Percentiles rank a stretch among this genome's conserved stretches.
phyloP scores from a whole-genome alignment of 2,797 vertebrate species.

The Chaetodon trifasciatus region DNA sequence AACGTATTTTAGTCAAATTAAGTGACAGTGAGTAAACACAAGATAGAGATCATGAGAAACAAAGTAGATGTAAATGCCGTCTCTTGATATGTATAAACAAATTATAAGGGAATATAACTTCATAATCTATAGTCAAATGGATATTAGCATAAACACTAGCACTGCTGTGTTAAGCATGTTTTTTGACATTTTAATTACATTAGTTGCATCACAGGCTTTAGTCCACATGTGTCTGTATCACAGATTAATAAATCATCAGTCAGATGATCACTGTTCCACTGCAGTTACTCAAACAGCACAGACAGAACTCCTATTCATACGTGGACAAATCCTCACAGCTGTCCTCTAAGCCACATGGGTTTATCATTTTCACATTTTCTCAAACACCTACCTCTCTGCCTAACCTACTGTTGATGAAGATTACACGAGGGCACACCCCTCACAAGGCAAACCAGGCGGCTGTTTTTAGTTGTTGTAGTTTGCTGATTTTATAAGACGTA shows the following conservation, averaged over 20 bases:
- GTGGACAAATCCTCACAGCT: background rate
- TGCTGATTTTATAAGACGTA: conserved; percentile 22
- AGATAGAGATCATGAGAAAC: background rate
- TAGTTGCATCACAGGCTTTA: conserved; percentile 41
- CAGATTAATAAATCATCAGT: conserved; percentile 26
- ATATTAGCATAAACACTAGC: background rate
- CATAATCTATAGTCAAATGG: background rate
- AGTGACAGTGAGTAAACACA: background rate
- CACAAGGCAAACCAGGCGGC: background rate
- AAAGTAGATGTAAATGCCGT: background rate
- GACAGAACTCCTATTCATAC: background rate
- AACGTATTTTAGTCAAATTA: background rate
- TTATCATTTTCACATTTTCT: conserved; percentile 2
- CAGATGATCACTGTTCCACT: conserved; percentile 1
- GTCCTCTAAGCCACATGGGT: background rate
- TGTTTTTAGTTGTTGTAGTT: conserved; percentile 33
- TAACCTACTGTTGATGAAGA: conserved; percentile 8
- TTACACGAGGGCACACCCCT: background rate
- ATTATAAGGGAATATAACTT: background rate
- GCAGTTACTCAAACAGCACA: conserved; percentile 19
- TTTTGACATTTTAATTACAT: conserved; percentile 33
- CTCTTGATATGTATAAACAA: background rate
- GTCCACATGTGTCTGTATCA: conserved; percentile 23
- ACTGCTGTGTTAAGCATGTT: conserved; percentile 8
- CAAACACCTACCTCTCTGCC: background rate